Evolutionary conservation across 2,797 vertebrate species (phyloP), one percentile per base, ranked within the genome.

Genomic region (Smutsia gigantea): DNA sequence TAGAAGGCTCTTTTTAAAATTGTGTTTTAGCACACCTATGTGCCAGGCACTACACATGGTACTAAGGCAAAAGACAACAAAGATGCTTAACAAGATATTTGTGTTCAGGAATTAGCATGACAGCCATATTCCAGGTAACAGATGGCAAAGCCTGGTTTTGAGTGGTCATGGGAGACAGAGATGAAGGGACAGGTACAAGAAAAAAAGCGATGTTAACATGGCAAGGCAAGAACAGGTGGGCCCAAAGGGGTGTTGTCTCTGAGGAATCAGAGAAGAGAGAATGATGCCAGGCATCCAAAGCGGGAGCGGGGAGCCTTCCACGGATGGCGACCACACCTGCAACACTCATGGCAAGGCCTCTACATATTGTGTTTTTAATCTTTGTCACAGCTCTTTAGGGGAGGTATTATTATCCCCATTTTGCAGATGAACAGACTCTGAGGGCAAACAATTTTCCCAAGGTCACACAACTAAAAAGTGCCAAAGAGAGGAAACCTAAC

Each of bases 51-150:
- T 19, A 17, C 31, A 49, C 55, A 46, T 53, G 42, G 25, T 53
- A 21, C 71, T 61, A 29, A 87, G 25, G 63, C 25, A 5, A 25
- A 29, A 87, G 25, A 68, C 25, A 5, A 25, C 34, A n/a, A 46
- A 66, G 37, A 57, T 74, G 18, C n/a, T 71, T 79, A 55, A 46
- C 42, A 18, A 15, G n/a, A 23, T 21, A 68, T 37, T 77, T 63
- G 37, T 37, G 77, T 68, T 77, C 53, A 31, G 46, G 86, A 96
- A 61, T 49, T 66, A 87, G 53, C 69, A 49, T 63, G 37, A 53
- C 72, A 57, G 64, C 42, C 51, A 37, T 29, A 10, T 68, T 63
- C 78, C 51, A 83, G 84, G 75, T 19, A n/a, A 83, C 68, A 39
- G 17, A 49, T 72, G 34, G 66, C 63, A 74, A 78, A 74, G 57